Evolutionary conservation across 2,797 vertebrate genomes (phyloP).

Genomic region (Chaetodon trifasciatus): DNA sequence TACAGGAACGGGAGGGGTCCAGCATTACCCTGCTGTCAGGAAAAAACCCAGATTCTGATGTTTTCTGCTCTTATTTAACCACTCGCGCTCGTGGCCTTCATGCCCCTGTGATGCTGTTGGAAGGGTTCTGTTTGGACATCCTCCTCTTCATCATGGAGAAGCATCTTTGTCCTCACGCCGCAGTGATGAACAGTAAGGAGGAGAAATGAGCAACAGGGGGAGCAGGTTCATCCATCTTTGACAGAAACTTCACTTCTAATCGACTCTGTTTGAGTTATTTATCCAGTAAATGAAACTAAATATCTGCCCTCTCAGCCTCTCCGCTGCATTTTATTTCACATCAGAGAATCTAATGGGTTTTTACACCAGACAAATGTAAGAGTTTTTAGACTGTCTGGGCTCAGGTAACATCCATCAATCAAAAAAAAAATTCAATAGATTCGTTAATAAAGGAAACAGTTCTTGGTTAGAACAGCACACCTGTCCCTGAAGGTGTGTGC

Average conservation of each 20-base stretch:
- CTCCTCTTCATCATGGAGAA: too few relatives aligned
- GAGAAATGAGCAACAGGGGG: too few relatives aligned
- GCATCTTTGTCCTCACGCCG: too few relatives aligned
- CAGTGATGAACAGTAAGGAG: too few relatives aligned
- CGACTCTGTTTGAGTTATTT: too few relatives aligned
- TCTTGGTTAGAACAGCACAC: not conserved
- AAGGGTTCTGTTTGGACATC: too few relatives aligned
- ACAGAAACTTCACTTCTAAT: too few relatives aligned
- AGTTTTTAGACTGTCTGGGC: not conserved
- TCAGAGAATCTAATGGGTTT: not conserved
- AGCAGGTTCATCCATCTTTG: too few relatives aligned
- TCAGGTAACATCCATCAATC: not conserved
- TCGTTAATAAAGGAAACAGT: not conserved
- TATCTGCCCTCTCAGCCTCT: not conserved
- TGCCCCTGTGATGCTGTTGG: too few relatives aligned
- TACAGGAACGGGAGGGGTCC: slow-evolving; percentile 11
- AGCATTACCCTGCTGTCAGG: slow-evolving; percentile 7
- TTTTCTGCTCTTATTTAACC: not conserved
- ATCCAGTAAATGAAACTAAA: too few relatives aligned
- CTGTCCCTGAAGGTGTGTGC: too few relatives aligned
- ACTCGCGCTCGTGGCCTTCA: not conserved
- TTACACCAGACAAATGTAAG: not conserved
- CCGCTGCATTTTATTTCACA: not conserved
- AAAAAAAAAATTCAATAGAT: not conserved
- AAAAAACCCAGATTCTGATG: not conserved